Percentiles rank a stretch among this genome's conserved stretches.
These are phyloP conservation scores for Lasioglossum marginatum DNA, from an alignment of 2,888 invertebrate genomes.

Conservation along the genomic window DNA sequence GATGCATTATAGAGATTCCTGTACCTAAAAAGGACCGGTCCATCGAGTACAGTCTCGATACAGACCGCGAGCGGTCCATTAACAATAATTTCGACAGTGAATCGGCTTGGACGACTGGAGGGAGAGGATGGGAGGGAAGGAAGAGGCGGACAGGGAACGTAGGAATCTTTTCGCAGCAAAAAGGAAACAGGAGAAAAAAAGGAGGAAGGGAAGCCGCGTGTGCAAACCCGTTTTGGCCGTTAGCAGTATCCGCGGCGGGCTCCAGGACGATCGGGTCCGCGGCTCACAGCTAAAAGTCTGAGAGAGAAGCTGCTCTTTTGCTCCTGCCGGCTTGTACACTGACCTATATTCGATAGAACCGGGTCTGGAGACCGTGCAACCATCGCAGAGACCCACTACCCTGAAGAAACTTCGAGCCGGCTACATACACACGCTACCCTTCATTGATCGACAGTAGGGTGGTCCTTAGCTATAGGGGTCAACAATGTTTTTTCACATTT, in stretches of 20 bases:
- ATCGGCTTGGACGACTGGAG: constrained; percentile 23
- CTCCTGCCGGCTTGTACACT: constrained; percentile 83
- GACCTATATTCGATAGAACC: constrained; percentile 83
- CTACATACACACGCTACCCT: neutral
- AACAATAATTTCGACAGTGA: constrained; percentile 70
- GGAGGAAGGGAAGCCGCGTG: constrained; percentile 65
- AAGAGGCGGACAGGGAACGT: constrained; percentile 41
- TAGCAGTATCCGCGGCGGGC: constrained; percentile 70
- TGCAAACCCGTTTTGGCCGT: constrained; percentile 83
- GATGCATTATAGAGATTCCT: constrained; percentile 58
- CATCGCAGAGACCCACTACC: constrained; percentile 77
- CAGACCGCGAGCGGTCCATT: constrained; percentile 61
- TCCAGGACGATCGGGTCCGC: constrained; percentile 76
- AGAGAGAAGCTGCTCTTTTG: constrained; percentile 73
- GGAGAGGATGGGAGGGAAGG: constrained; percentile 42
- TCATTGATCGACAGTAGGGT: constrained; percentile 43
- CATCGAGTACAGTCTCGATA: constrained; percentile 48
- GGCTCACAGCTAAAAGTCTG: constrained; percentile 66
- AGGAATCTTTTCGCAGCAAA: constrained; percentile 70
- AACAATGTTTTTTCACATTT: neutral
- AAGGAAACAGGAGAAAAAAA: constrained; percentile 61
- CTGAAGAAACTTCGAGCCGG: constrained; percentile 62
- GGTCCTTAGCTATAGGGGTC: neutral
- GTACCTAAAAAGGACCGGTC: constrained; percentile 43
- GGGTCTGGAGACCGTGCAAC: constrained; percentile 76